Evolutionary conservation across 2,888 invertebrate genomes (phyloP), one percentile per base, ranked within the genome.

Genomic region (Metopia argyrocephala): DNA sequence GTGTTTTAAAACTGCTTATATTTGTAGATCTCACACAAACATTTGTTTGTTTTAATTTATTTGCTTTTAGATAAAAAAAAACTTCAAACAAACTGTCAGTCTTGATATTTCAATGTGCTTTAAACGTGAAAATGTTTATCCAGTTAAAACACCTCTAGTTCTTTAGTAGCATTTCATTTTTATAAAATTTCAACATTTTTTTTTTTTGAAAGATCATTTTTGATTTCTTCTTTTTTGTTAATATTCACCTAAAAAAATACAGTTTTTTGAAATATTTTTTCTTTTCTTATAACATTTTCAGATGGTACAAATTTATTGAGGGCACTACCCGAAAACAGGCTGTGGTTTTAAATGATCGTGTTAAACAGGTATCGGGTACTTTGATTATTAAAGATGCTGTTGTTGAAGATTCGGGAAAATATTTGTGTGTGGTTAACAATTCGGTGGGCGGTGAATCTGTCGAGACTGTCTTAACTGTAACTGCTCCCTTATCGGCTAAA

Each of bases 261-360:
- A 21, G 0, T 0, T 71, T 54, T 45, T 23, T 1, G 0, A 12
- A 31, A 12, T 21, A 6, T 2, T n/a, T 61, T 0, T 46, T n/a
- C 9, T 31, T 23, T 31, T 18, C 85, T 81, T 84, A 82, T 1
- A 5, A 48, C 15, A 61, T 20, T 95, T 95, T 15, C 94, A 97
- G 97, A 92, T 97, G 97, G 97, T 97, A 96, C 91, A 97, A 97
- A 90, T 97, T 97, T 91, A 94, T 96, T 86, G 97, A 97, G 85
- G 96, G 96, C 68, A 95, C 96, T 1, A 93, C 94, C 3, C 93
- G 96, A 70, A 96, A 96, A 89, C 96, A 96, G 89, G 95, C 96
- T n/a, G 96, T 97, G n/a, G 93, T 94, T 46, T 91, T 97, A 83
- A 95, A 96, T 89, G 97, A 97, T 82, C 93, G 97, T 86, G 95